phyloP scores from a whole-genome alignment of 2,888 invertebrate genomes.

The Pegoplata infirma region DNA sequence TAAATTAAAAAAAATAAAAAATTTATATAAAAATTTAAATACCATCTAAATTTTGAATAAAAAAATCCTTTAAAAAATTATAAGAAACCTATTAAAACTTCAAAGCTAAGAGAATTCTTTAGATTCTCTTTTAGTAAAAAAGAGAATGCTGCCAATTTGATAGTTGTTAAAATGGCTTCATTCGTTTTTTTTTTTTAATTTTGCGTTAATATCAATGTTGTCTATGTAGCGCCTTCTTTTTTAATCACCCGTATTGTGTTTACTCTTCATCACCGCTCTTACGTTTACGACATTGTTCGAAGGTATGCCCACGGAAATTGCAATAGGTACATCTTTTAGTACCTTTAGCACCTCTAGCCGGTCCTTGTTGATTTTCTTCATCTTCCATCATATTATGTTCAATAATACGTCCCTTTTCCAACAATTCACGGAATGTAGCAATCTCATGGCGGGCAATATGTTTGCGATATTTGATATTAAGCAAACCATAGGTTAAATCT shows the following conservation, averaged over 20 bases:
- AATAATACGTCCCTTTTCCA: slow-evolving; percentile 72
- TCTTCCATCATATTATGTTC: slow-evolving; percentile 67
- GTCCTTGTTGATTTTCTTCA: slow-evolving; percentile 55
- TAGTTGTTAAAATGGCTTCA: slow-evolving; percentile 18
- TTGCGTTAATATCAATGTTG: not conserved
- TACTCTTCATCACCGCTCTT: slow-evolving; percentile 42
- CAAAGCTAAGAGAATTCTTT: slow-evolving; percentile 1
- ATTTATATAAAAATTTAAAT: slow-evolving; percentile 32
- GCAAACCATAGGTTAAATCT: slow-evolving; percentile 72
- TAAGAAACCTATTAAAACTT: slow-evolving; percentile 37
- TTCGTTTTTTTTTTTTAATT: not conserved
- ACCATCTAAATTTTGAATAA: slow-evolving; percentile 34
- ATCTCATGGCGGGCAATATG: slow-evolving; percentile 72
- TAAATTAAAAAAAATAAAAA: slow-evolving; percentile 31
- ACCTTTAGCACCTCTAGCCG: slow-evolving; percentile 63
- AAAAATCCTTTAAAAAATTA: not conserved
- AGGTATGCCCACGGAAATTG: slow-evolving; percentile 73
- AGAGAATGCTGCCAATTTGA: slow-evolving; percentile 16
- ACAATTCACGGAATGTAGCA: slow-evolving; percentile 70
- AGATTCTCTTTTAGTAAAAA: slow-evolving; percentile 9
- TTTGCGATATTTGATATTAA: slow-evolving; percentile 70
- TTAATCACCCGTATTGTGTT: not conserved
- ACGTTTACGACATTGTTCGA: slow-evolving; percentile 72
- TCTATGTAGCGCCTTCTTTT: not conserved
- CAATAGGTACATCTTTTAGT: slow-evolving; percentile 72